Conservation (phyloP, 2,888 invertebrate genomes). For the Myopa tessellatipennis region DNA sequence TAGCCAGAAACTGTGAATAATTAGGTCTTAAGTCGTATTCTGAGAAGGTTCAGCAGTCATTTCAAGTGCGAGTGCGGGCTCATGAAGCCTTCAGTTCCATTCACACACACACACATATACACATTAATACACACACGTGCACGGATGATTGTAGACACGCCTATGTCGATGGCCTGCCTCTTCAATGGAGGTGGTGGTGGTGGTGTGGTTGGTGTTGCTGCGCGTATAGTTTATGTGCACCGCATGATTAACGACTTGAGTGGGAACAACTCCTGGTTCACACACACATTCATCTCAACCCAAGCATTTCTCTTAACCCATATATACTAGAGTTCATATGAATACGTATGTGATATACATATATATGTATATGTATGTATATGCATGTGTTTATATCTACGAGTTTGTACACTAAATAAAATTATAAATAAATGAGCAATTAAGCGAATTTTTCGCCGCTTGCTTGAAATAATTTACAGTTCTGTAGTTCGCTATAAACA, state of each 20-base stretch:
- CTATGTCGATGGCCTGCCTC: no score
- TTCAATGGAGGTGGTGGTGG: background rate
- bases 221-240: slow-evolving; percentile 3
- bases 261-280: background rate
- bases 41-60: no score
- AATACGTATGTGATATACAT: background rate
- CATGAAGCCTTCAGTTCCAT: no score
- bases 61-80: no score
- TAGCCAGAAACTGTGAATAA: no score
- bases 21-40: no score
- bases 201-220: background rate
- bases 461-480: background rate
- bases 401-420: background rate
- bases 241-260: slow-evolving; percentile 10
- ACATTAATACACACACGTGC: background rate
- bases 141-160: background rate
- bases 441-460: slow-evolving; percentile 50
- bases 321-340: background rate
- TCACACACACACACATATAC: background rate
- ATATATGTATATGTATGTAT: no score
- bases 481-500: no score
- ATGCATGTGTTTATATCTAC: no score
- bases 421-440: slow-evolving; percentile 63
- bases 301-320: no score
- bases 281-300: background rate